Percentiles rank a stretch among this genome's conserved stretches.
phyloP scores from a whole-genome alignment of 35 echinoderm and acorn worm genomes.

The Lytechinus pictus region DNA sequence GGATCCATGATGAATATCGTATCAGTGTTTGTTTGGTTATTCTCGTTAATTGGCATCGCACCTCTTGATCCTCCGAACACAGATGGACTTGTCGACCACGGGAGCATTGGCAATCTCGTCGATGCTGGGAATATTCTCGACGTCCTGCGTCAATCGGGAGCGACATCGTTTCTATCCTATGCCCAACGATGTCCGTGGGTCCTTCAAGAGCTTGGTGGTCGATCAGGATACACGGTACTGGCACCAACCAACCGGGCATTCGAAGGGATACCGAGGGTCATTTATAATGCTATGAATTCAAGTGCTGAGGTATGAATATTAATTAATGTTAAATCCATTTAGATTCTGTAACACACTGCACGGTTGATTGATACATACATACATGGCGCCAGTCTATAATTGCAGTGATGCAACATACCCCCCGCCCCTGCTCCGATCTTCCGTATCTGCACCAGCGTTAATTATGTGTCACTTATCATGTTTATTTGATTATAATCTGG shows the following conservation, averaged over 20 bases:
- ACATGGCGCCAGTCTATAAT: too few species aligned
- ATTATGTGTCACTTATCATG: too few species aligned
- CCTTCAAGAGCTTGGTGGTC: neutral
- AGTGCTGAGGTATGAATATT: constrained; percentile 23
- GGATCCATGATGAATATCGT: neutral
- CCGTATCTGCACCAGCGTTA: too few species aligned
- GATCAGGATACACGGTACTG: constrained; percentile 36
- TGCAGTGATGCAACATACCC: too few species aligned
- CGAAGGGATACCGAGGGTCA: constrained; percentile 22
- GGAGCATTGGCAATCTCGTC: too few species aligned
- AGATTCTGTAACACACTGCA: too few species aligned
- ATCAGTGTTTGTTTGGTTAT: neutral
- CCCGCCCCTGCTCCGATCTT: too few species aligned
- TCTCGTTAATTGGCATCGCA: neutral
- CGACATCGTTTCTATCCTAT: constrained; percentile 37
- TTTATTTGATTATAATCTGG: too few species aligned
- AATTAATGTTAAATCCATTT: neutral
- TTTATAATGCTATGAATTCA: constrained; percentile 42
- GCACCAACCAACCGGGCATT: constrained; percentile 52
- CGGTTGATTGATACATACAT: too few species aligned
- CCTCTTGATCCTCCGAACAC: neutral
- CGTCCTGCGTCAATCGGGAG: constrained; percentile 35
- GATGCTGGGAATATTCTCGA: constrained; percentile 36
- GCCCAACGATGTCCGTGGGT: constrained; percentile 55
- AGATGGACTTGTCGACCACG: neutral